phyloP scores from a whole-genome alignment of 2,888 invertebrate species.

The Baronia brevicornis region DNA sequence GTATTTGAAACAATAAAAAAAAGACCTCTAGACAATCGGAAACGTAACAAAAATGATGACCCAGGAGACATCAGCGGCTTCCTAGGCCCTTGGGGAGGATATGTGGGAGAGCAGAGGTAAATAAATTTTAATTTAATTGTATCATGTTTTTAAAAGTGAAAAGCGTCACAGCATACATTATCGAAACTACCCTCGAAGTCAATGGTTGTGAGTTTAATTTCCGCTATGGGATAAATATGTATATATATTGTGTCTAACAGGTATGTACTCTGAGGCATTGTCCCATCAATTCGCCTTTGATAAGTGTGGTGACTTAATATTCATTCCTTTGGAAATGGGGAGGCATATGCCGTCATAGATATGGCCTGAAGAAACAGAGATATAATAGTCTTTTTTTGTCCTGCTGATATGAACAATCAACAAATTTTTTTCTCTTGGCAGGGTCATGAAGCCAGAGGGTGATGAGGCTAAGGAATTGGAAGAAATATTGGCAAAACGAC shows the following conservation, averaged over 20 bases:
- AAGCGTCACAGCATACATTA: too few relatives aligned
- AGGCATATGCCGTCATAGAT: background rate
- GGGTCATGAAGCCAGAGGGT: conserved; percentile 91
- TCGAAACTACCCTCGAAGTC: too few relatives aligned
- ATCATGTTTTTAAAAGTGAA: background rate
- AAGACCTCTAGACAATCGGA: conserved; percentile 85
- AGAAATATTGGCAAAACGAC: conserved; percentile 93
- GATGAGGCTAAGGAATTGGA: conserved; percentile 96
- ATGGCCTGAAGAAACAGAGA: too few relatives aligned
- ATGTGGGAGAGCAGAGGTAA: conserved; percentile 87
- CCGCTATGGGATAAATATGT: too few relatives aligned
- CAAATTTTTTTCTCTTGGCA: conserved; percentile 22
- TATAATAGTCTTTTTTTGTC: background rate
- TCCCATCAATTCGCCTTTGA: background rate
- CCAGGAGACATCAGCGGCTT: conserved; percentile 96
- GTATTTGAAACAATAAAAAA: conserved; percentile 91
- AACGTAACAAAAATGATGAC: conserved; percentile 90
- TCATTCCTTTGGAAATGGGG: too few relatives aligned
- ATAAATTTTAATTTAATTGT: conserved; percentile 10
- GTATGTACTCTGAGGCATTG: background rate
- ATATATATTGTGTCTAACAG: background rate
- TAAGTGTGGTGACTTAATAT: too few relatives aligned
- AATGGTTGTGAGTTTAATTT: too few relatives aligned
- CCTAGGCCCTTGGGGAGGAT: conserved; percentile 98
- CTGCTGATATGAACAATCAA: background rate